These are phyloP conservation scores for Teleopsis dalmanni DNA, from an alignment of 1,140 invertebrate genomes.

Conservation along the genomic window DNA sequence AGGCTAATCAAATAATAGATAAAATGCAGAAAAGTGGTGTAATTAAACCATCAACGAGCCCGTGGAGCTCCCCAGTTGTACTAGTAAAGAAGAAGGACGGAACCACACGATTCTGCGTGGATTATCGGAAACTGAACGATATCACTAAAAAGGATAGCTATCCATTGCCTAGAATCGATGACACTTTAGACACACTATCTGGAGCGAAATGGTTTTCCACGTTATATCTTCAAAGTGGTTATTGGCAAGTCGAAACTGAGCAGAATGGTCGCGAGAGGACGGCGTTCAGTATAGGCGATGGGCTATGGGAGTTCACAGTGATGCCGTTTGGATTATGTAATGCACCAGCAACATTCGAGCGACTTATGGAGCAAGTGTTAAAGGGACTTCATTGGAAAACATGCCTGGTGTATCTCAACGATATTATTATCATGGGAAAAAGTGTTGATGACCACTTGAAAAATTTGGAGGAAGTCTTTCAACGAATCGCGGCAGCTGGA, in stretches of 20 bases:
- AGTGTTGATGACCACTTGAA: slow-evolving; percentile 5
- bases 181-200: slow-evolving; percentile 34
- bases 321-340: slow-evolving; percentile 12
- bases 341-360: too few relatives aligned
- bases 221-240: slow-evolving; percentile 42
- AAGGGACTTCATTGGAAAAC: slow-evolving; percentile 6
- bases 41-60: slow-evolving; percentile 13
- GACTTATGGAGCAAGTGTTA: slow-evolving; percentile 10
- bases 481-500: background rate
- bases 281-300: background rate
- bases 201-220: slow-evolving; percentile 31
- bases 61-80: too few relatives aligned
- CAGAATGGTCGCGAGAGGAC: slow-evolving; percentile 3
- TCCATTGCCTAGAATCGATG: slow-evolving; percentile 45
- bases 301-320: slow-evolving; percentile 1
- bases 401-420: slow-evolving; percentile 14
- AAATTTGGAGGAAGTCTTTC: background rate
- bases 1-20: slow-evolving; percentile 10
- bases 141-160: background rate
- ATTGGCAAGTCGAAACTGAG: slow-evolving; percentile 19
- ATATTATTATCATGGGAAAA: slow-evolving; percentile 13
- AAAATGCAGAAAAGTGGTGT: slow-evolving; percentile 14
- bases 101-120: too few relatives aligned
- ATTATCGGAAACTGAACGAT: too few relatives aligned
- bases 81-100: too few relatives aligned